Evolutionary conservation across 2,888 invertebrate species (phyloP).

Genomic region (Drosophila rellima): DNA sequence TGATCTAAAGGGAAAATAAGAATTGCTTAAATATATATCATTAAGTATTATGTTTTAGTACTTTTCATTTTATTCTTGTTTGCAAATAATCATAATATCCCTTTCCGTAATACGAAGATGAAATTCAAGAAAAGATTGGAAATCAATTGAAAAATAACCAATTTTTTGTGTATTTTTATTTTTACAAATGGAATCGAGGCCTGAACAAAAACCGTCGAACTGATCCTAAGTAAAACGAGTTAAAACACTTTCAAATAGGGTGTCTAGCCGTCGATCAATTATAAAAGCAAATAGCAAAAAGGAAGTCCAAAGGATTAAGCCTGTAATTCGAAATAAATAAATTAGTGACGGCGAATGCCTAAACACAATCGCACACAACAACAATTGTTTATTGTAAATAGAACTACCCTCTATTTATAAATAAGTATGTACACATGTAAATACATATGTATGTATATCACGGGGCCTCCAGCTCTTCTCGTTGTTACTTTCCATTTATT

Average conservation of each 20-base stretch:
- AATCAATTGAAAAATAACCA: too few relatives aligned
- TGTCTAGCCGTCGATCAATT: not conserved
- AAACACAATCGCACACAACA: not conserved
- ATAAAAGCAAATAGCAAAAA: not conserved
- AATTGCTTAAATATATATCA: too few relatives aligned
- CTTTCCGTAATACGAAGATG: too few relatives aligned
- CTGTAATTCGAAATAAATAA: not conserved
- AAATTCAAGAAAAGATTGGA: too few relatives aligned
- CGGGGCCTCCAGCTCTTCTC: not conserved
- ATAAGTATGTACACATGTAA: too few relatives aligned
- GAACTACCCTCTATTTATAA: not conserved
- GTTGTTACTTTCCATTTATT: not conserved
- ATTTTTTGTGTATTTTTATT: too few relatives aligned
- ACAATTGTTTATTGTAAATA: not conserved
- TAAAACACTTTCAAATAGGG: not conserved
- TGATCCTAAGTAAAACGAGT: not conserved
- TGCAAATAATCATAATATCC: too few relatives aligned
- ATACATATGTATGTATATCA: not conserved
- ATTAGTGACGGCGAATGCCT: not conserved
- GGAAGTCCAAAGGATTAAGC: not conserved
- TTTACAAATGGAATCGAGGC: too few relatives aligned
- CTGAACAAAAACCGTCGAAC: too few relatives aligned
- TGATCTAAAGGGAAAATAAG: too few relatives aligned
- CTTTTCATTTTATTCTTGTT: too few relatives aligned
- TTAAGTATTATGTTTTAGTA: too few relatives aligned